These are phyloP conservation scores for Upupa epops DNA, from an alignment of 2,113 vertebrate genomes.

Conservation along the genomic window DNA sequence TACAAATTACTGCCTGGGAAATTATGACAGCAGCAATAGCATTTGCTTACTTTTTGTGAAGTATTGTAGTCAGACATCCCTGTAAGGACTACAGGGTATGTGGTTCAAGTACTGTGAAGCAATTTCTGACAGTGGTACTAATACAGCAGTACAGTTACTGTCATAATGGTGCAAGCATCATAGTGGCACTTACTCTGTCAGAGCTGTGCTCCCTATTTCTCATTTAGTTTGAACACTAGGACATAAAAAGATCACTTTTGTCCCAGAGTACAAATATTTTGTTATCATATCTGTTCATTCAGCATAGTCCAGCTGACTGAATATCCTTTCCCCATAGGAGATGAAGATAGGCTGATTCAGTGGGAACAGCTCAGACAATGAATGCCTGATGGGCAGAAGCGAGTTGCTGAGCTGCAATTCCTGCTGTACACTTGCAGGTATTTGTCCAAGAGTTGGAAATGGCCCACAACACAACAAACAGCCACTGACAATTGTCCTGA, in stretches of 20 bases:
- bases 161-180: background rate
- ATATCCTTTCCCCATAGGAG: background rate
- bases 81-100: rapidly evolving
- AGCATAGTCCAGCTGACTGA: background rate
- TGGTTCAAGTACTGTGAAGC: background rate
- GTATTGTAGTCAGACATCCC: background rate
- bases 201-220: background rate
- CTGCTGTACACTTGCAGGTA: rapidly evolving
- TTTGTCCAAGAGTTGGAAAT: background rate
- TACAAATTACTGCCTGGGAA: background rate
- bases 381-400: background rate
- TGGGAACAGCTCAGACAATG: background rate
- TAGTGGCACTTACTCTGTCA: background rate
- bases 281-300: background rate
- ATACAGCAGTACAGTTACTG: background rate
- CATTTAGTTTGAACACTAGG: background rate
- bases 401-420: background rate
- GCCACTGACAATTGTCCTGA: rapidly evolving
- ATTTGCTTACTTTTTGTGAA: background rate
- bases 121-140: background rate
- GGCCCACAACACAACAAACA: background rate
- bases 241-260: background rate
- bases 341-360: background rate
- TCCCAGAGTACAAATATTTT: background rate
- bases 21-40: background rate